A percentile compares a stretch with the other conserved stretches of the same genome.
Conservation (phyloP, 2,797 vertebrate genomes). For the Periparus ater region DNA sequence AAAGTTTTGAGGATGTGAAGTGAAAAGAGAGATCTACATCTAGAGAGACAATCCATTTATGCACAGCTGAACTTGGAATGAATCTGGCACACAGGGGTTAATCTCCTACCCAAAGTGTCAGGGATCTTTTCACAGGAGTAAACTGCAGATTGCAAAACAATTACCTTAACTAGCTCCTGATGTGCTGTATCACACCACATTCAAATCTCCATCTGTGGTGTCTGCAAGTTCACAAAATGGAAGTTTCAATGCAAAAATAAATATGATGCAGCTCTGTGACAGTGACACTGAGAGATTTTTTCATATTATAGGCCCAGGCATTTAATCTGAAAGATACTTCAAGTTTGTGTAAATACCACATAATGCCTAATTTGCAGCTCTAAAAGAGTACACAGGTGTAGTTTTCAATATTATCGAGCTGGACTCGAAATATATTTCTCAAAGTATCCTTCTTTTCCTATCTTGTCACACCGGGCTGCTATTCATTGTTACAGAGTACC, state of each 20-base stretch:
- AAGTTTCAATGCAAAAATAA: constrained; percentile 46
- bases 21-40: background rate
- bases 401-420: background rate
- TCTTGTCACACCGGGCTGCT: background rate
- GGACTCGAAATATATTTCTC: constrained; percentile 11
- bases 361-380: background rate
- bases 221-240: constrained; percentile 60
- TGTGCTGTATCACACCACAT: constrained; percentile 73
- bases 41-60: constrained; percentile 12
- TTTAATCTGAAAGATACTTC: background rate
- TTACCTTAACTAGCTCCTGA: constrained; percentile 77
- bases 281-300: background rate
- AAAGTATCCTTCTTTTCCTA: background rate
- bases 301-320: background rate
- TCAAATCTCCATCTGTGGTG: constrained; percentile 75
- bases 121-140: constrained; percentile 68
- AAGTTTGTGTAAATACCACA: background rate
- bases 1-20: constrained; percentile 15
- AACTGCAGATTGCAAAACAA: constrained; percentile 59
- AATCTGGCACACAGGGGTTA: constrained; percentile 37
- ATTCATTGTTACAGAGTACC: background rate
- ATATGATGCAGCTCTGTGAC: background rate
- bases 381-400: background rate
- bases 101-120: constrained; percentile 64
- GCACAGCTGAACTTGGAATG: constrained; percentile 38